These are phyloP conservation scores for Hypercompe scribonia DNA, from an alignment of 2,888 invertebrate species.

Conservation along the genomic window DNA sequence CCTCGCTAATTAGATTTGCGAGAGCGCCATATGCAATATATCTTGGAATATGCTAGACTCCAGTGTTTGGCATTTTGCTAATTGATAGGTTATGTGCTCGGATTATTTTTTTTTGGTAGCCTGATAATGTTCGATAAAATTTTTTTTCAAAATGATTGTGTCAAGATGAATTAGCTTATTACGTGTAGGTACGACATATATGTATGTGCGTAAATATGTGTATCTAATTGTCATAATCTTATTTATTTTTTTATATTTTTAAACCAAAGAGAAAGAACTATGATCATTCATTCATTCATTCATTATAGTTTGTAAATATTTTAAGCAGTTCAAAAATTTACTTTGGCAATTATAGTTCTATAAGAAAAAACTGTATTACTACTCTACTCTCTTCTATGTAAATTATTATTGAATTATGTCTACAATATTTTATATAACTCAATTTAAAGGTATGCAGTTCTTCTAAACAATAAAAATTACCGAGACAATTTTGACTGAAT, in stretches of 20 bases:
- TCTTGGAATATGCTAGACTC: background rate
- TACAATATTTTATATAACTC: background rate
- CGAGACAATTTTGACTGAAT: background rate
- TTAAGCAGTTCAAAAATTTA: too few relatives aligned
- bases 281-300: background rate
- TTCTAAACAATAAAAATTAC: background rate
- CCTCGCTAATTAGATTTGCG: constrained; percentile 66
- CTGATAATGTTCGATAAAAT: background rate
- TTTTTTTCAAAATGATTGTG: background rate
- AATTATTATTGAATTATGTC: background rate
- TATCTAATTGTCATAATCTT: background rate
- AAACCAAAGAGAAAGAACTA: background rate
- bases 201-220: background rate
- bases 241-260: background rate
- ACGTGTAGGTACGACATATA: background rate
- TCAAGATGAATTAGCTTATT: background rate
- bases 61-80: constrained; percentile 1
- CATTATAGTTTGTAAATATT: too few relatives aligned
- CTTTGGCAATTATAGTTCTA: background rate
- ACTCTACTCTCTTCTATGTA: background rate
- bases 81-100: background rate
- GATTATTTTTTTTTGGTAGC: background rate
- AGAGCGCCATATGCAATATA: constrained; percentile 19
- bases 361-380: background rate
- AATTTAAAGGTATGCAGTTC: background rate